A percentile compares a stretch with the other conserved stretches of the same genome.
phyloP scores from a whole-genome alignment of 2,797 vertebrate species.

The Carduelis carduelis region DNA sequence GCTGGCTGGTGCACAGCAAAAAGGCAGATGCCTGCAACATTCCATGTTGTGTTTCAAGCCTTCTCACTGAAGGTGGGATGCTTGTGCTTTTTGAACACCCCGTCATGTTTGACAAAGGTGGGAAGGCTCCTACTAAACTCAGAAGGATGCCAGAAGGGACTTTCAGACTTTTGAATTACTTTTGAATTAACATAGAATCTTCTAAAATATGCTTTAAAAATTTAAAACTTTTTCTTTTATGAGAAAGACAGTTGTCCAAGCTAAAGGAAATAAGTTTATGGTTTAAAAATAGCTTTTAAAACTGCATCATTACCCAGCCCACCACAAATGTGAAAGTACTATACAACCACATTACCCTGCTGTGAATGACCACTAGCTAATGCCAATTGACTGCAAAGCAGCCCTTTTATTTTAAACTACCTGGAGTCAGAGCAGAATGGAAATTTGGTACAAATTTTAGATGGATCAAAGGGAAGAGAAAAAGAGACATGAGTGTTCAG shows the following conservation, averaged over 20 bases:
- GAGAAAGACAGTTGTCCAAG: not conserved
- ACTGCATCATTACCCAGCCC: not conserved
- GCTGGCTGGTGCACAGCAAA: not conserved
- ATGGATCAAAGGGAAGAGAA: not conserved
- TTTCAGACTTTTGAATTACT: not conserved
- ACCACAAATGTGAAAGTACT: not conserved
- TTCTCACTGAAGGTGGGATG: not conserved
- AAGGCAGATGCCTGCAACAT: not conserved
- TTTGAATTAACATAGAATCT: not conserved
- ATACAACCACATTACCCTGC: not conserved
- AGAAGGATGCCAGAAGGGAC: not conserved
- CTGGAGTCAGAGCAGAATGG: not conserved
- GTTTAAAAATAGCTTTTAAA: conserved; percentile 7
- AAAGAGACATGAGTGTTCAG: not conserved
- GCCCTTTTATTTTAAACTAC: not conserved
- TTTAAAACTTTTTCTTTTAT: not conserved
- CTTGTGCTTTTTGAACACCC: not conserved
- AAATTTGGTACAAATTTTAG: conserved; percentile 3
- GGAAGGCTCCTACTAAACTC: not conserved
- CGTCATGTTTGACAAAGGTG: not conserved
- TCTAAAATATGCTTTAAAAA: not conserved
- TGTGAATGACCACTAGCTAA: not conserved
- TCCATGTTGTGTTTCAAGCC: not conserved
- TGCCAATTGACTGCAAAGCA: not conserved
- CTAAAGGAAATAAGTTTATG: not conserved